These are phyloP conservation scores for Globia sparganii DNA, from an alignment of 2,888 invertebrate species.

Conservation along the genomic window DNA sequence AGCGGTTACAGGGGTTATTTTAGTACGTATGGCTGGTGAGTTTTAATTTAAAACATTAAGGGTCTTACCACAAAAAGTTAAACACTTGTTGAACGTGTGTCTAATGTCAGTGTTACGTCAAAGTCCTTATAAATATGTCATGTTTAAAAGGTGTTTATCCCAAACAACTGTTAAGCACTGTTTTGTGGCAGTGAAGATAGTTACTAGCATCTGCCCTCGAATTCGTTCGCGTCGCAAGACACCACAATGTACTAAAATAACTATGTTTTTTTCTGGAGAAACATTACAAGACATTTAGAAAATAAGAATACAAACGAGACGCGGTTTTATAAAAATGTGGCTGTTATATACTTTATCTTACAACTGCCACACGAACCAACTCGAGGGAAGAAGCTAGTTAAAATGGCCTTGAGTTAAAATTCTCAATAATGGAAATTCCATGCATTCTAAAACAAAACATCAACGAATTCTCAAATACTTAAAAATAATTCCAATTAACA, in stretches of 20 bases:
- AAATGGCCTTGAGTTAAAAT: neutral
- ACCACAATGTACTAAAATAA: neutral
- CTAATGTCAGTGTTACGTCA: too few relatives aligned
- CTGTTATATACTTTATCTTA: too few relatives aligned
- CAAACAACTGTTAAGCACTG: too few relatives aligned
- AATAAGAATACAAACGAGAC: too few relatives aligned
- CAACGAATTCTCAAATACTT: slow-evolving; percentile 11
- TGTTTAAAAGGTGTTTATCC: too few relatives aligned
- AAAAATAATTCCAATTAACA: slow-evolving; percentile 28
- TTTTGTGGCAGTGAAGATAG: too few relatives aligned
- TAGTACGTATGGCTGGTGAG: neutral
- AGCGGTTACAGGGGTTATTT: slow-evolving; percentile 2
- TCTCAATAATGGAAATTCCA: neutral
- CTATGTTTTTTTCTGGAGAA: too few relatives aligned
- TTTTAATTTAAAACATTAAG: neutral
- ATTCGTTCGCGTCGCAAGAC: neutral
- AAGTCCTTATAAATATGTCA: too few relatives aligned
- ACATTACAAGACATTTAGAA: too few relatives aligned
- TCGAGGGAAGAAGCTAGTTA: neutral
- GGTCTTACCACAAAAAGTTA: too few relatives aligned
- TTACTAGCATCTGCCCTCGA: neutral
- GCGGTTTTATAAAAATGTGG: too few relatives aligned
- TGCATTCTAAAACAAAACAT: slow-evolving; percentile 2
- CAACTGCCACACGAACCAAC: neutral
- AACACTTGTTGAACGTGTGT: too few relatives aligned